A percentile compares a stretch with the other conserved stretches of the same genome.
phyloP scores from a whole-genome alignment of 2,888 invertebrate genomes.

The Athalia circularis region DNA sequence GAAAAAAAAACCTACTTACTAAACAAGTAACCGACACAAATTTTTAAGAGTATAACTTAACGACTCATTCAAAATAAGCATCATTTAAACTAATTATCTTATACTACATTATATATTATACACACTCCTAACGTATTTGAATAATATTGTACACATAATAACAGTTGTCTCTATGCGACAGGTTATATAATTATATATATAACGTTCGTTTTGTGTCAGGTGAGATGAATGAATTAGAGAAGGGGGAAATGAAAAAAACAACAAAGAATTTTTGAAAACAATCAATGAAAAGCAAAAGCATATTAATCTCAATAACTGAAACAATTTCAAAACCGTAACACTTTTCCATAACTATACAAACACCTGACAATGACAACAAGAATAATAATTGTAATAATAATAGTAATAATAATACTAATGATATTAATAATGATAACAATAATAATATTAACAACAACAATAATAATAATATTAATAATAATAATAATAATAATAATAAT shows the following conservation, averaged over 20 bases:
- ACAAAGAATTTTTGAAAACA: not conserved
- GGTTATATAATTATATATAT: not conserved
- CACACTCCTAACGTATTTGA: slow-evolving; percentile 26
- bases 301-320: not conserved
- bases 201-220: slow-evolving; percentile 25
- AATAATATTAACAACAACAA: no score
- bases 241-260: not conserved
- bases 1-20: slow-evolving; percentile 13
- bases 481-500: no score
- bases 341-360: slow-evolving; percentile 1
- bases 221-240: not conserved
- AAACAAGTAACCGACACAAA: slow-evolving; percentile 39
- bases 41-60: slow-evolving; percentile 41
- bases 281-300: not conserved
- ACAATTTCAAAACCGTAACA: not conserved
- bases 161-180: slow-evolving; percentile 26
- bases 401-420: no score
- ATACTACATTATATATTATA: slow-evolving; percentile 31
- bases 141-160: slow-evolving; percentile 9
- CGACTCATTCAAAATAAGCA: slow-evolving; percentile 36
- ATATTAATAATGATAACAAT: no score
- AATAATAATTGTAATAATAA: no score
- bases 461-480: no score
- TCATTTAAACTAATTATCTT: slow-evolving; percentile 35
- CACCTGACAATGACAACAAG: not conserved